A percentile compares a stretch with the other conserved stretches of the same genome.
Conservation (phyloP, 2,888 invertebrate species). For the Anodontia alba region DNA sequence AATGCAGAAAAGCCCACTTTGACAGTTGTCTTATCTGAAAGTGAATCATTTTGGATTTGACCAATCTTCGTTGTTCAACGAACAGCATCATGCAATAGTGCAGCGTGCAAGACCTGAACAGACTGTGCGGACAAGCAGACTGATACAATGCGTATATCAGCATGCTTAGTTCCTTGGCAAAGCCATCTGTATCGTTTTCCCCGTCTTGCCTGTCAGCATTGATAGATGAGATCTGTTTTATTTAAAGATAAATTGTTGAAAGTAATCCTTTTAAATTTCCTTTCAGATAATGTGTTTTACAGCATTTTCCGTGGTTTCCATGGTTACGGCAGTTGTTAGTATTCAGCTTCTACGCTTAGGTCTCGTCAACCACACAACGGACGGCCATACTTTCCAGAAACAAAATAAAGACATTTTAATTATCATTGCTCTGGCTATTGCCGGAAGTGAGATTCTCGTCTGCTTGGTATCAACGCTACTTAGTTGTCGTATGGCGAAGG, state of each 20-base stretch:
- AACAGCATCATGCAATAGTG: too few relatives aligned
- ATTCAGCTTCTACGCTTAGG: slow-evolving; percentile 85
- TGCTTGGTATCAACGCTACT: slow-evolving; percentile 83
- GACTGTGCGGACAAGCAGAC: too few relatives aligned
- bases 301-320: slow-evolving; percentile 84
- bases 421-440: slow-evolving; percentile 81
- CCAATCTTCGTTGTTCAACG: too few relatives aligned
- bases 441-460: slow-evolving; percentile 83
- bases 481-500: slow-evolving; percentile 83
- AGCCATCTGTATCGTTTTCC: too few relatives aligned
- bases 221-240: too few relatives aligned
- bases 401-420: slow-evolving; percentile 83
- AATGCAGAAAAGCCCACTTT: too few relatives aligned
- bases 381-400: slow-evolving; percentile 84
- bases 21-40: too few relatives aligned
- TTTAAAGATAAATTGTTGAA: neutral
- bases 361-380: slow-evolving; percentile 84
- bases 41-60: too few relatives aligned
- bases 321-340: slow-evolving; percentile 84
- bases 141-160: too few relatives aligned
- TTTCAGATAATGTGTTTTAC: slow-evolving; percentile 85
- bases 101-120: too few relatives aligned
- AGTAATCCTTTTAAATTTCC: neutral
- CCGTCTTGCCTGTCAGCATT: too few relatives aligned
- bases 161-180: too few relatives aligned